Evolutionary conservation across 1,140 invertebrate species (phyloP).

Genomic region (Leptinotarsa undecemlineata): DNA sequence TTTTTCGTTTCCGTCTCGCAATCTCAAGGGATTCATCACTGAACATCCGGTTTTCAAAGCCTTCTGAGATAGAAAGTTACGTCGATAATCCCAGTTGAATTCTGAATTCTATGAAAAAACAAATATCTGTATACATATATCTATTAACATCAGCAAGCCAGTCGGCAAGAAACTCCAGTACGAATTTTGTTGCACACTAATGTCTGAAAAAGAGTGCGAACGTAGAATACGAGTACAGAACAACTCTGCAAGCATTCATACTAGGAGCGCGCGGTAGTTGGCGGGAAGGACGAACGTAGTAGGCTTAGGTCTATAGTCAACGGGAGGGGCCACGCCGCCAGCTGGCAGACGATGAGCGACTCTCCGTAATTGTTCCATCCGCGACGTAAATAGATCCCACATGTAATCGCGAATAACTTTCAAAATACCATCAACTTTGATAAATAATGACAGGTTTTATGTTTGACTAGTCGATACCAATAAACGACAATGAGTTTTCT

Average conservation of each 20-base stretch:
- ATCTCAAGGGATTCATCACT: not conserved
- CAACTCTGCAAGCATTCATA: constrained; percentile 28
- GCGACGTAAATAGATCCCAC: constrained; percentile 58
- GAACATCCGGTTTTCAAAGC: too few species aligned
- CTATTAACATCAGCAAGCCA: too few species aligned
- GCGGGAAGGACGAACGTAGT: constrained; percentile 45
- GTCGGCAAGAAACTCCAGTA: not conserved
- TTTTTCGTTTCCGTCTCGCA: not conserved
- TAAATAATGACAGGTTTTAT: constrained; percentile 25
- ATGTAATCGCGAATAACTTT: constrained; percentile 22
- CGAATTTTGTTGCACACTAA: not conserved
- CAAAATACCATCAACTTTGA: constrained; percentile 4
- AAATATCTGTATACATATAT: too few species aligned
- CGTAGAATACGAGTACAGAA: constrained; percentile 28
- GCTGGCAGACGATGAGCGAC: constrained; percentile 64
- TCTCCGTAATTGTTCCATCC: constrained; percentile 54
- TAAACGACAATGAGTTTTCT: not conserved
- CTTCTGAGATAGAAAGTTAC: too few species aligned
- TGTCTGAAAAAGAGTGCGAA: not conserved
- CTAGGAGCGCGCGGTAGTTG: constrained; percentile 36
- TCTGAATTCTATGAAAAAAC: too few species aligned
- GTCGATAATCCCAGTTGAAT: too few species aligned
- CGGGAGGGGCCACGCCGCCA: constrained; percentile 56
- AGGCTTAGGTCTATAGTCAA: constrained; percentile 37
- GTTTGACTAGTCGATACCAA: not conserved